Evolutionary conservation across 2,888 invertebrate genomes (phyloP), one percentile per base, ranked within the genome.

Genomic region (Torymus tubicola): DNA sequence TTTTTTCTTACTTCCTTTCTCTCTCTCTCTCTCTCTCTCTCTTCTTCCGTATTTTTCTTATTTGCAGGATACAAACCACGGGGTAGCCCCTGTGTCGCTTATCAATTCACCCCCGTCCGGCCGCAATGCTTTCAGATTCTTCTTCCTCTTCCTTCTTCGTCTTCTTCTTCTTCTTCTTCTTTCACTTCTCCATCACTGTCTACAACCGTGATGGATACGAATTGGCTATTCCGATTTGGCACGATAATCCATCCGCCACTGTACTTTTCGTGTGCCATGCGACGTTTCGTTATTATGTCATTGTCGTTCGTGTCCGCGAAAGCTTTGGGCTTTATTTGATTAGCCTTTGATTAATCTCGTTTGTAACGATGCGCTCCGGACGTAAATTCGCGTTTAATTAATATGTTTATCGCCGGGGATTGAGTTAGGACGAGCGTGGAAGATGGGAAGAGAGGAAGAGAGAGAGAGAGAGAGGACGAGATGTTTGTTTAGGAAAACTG

Each of bases 161-260:
- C 58, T 60, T 72, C 58, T 60, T 71, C 72, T 78, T 31, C 52
- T 53, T 31, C 21, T 18, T 13, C 1, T 13, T n/a, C 58, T 60
- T 72, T 72, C 72, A 18, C 52, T 53, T 31, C 16, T 2, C n/a
- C 14, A 52, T 72, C 78, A 78, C 60, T 78, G 72, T 73, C 72
- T 31, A 5, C 31, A 31, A 5, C 31, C 31, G 31, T 72, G 78
- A 78, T 72, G 67, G 78, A 78, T 72, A 72, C 78, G 73, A 61
- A 72, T 78, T 73, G 78, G 72, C 67, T 31, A 67, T 65, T 42
- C 78, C 67, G 78, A 78, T 78, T 78, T 78, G 72, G 68, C 72
- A 65, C 78, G 72, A 78, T 78, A 78, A 78, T 78, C 72, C 72
- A n/a, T 60, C n/a, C 31, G 65, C 21, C 63, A 10, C 3, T n/a